Base-by-base conservation (phyloP, 2,797 vertebrate genomes). In the Nyctibius grandis region DNA sequence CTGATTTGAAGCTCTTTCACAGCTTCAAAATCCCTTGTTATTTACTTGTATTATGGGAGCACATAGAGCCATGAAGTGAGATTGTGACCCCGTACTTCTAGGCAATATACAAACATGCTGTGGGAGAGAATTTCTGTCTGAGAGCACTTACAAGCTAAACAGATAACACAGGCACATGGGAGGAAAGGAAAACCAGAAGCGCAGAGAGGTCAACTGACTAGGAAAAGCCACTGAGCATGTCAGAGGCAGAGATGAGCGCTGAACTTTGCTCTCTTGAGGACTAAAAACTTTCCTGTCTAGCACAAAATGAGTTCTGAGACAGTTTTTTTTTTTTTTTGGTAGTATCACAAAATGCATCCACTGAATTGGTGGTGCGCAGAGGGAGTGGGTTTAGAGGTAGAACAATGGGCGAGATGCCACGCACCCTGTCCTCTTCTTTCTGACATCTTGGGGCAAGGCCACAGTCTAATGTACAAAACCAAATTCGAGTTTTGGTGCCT, bases 111-210 rank as follows among this genome's bases (percentile, higher is more conserved):
- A 95, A 91, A 91, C 85, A 73, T 45, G n/a, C 31, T 53, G 60
- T 51, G 26, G 86, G 51, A 91, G 78, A 93, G 11, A 89, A 82
- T 56, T 93, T 88, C 67, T 91, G 42, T 18, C 70, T 70, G 80
- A 91, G 56, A 76, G 76, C 59, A 69, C 40, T 90, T 76, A 81
- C 22, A 81, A 76, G 48, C 63, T 76, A 90, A 95, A 88, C 80
- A 95, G 73, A 82, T 88, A 96, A 63, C 38, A 76, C 18, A 72
- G 57, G 47, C 57, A 69, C 73, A 86, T 14, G n/a, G 79, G 38
- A 94, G 51, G 34, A 95, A 83, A 61, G 64, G 42, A 88, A 95
- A 95, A 81, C 50, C 31, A 88, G 54, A 91, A 89, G 93, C 59
- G 92, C 21, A 61, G 42, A 77, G 89, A 88, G 89, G 76, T 89